A percentile compares a stretch with the other conserved stretches of the same genome.
phyloP scores from a whole-genome alignment of 2,113 vertebrate genomes.

The Anguilla japonica region DNA sequence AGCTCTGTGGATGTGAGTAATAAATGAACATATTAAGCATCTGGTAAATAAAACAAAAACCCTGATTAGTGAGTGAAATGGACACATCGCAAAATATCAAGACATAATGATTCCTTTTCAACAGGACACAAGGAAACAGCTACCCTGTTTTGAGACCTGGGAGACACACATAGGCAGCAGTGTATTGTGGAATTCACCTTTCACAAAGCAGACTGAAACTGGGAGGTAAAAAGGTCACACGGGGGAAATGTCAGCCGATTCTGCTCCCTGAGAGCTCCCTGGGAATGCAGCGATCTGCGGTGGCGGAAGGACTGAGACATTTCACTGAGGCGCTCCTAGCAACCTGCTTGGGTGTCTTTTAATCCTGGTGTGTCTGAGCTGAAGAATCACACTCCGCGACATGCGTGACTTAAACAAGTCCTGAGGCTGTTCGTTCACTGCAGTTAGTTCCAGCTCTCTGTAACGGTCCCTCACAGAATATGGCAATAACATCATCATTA shows the following conservation, averaged over 20 bases:
- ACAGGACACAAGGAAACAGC: conserved; percentile 43
- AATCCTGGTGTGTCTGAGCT: not conserved
- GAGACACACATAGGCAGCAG: conserved; percentile 41
- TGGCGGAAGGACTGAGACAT: not conserved
- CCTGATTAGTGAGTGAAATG: not conserved
- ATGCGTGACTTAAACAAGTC: not conserved
- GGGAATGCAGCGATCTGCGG: not conserved
- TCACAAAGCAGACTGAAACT: conserved; percentile 48
- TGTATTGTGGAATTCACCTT: conserved; percentile 64
- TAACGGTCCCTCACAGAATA: not conserved
- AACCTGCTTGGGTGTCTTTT: not conserved
- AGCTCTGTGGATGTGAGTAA: no score
- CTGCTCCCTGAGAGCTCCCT: conserved; percentile 17
- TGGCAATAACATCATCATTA: not conserved
- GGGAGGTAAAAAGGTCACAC: conserved; percentile 62
- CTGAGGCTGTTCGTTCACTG: not conserved
- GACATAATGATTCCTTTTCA: not conserved
- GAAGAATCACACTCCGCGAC: not conserved
- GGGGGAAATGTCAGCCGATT: conserved; percentile 59
- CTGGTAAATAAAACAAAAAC: not conserved
- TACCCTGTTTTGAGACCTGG: conserved; percentile 58
- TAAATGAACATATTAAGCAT: no score
- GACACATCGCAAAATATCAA: not conserved
- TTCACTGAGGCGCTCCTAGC: not conserved
- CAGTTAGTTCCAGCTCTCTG: not conserved